Base-by-base conservation (phyloP, 2,113 vertebrate genomes). In the Indicator indicator region DNA sequence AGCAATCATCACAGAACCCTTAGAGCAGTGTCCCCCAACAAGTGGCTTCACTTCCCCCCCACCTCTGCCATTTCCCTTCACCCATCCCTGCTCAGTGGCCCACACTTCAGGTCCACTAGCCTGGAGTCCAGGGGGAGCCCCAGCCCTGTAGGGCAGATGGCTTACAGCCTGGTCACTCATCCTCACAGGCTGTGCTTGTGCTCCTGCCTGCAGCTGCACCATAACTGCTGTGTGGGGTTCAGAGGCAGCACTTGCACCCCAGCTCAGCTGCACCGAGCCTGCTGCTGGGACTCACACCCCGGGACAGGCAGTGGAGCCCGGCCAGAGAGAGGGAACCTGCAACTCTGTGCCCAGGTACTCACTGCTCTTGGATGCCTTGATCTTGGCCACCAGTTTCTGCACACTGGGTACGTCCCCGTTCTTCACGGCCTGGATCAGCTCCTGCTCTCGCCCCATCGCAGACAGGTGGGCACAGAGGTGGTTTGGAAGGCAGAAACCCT, bases 341-440 rank as follows among this genome's bases (percentile, higher is more conserved):
- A 1, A 62, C 69, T 89, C 74, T 28, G 20, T 15, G 2, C 75
- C 21, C 6, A 3, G 55, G 72, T 95, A 98, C 98, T 98, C 94
- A 98, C 98, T 98, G 83, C 95, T 98, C 88, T 98, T 98, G n/a
- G 98, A 96, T 0, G 97, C 97, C 74, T 98, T 98, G 97, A 98
- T 95, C 93, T 98, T 98, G 74, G 97, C 97, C 94, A 98, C 97
- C 91, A 98, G 92, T 55, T 98, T 98, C 97, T 98, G 98, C 87
- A 98, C 98, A 0, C 97, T 67, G 2, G 97, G 95, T 82, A 98
- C 16, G 4, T 98, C 98, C 94, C 98, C 98, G 0, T 98, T 98
- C 97, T 98, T 98, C 96, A 98, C 98, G 0, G 98, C 98, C 14
- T 98, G 97, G 88, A 98, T 98, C 79, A 98, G 96, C 80, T 98